These are phyloP conservation scores for Cercocebus atys DNA, from an alignment of 2,113 vertebrate species.

Conservation along the genomic window DNA sequence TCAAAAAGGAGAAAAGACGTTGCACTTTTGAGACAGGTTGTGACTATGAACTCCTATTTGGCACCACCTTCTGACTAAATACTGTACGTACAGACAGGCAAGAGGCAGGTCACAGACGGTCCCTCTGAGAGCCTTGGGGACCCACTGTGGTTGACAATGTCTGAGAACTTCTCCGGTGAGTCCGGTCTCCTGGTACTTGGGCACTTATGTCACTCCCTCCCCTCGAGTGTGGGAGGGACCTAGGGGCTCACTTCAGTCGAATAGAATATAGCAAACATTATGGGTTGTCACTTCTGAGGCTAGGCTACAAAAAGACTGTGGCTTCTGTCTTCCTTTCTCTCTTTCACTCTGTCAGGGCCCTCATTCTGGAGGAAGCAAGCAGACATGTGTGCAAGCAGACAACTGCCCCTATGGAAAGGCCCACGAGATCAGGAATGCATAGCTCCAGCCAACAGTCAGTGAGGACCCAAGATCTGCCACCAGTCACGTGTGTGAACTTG, in stretches of 20 bases:
- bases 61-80: slow-evolving; percentile 28
- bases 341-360: background rate
- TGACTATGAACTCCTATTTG: slow-evolving; percentile 36
- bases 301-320: background rate
- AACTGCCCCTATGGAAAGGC: background rate
- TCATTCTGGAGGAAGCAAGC: background rate
- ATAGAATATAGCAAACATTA: background rate
- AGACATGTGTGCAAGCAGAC: no score
- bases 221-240: background rate
- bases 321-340: background rate
- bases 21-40: background rate
- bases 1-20: background rate
- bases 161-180: background rate
- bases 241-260: background rate
- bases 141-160: no score
- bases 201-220: background rate
- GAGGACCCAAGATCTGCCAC: background rate
- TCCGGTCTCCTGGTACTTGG: background rate
- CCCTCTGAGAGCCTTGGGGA: background rate
- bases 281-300: background rate
- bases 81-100: background rate
- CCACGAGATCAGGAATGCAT: background rate
- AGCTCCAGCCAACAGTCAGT: background rate
- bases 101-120: background rate
- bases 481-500: background rate